These are phyloP conservation scores for Nomada goodeniana DNA, from an alignment of 2,888 invertebrate genomes.

Conservation along the genomic window DNA sequence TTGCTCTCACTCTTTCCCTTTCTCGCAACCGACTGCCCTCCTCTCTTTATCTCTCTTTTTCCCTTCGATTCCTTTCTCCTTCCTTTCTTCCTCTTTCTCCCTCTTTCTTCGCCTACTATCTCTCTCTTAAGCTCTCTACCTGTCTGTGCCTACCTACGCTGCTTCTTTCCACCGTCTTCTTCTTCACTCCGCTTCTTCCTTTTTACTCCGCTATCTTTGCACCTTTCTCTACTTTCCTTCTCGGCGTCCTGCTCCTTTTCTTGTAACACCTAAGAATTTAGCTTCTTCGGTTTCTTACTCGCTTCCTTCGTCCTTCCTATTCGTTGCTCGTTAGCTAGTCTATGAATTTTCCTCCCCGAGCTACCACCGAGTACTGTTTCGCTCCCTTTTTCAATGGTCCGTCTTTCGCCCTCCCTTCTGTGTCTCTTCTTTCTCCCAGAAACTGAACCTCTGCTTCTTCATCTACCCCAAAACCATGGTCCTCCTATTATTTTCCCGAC, in stretches of 20 bases:
- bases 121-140: neutral
- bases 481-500: slow-evolving; percentile 12
- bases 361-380: neutral
- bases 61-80: neutral
- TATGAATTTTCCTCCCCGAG: neutral
- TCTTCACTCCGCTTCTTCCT: neutral
- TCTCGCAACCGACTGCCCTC: neutral
- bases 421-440: neutral
- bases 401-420: neutral
- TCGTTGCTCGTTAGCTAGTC: neutral
- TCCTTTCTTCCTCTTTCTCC: neutral
- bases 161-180: neutral
- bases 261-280: neutral
- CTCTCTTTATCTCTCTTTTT: slow-evolving; percentile 8
- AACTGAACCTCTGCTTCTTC: neutral
- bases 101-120: slow-evolving; percentile 3
- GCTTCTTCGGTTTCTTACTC: neutral
- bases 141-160: neutral
- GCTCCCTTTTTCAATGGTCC: neutral
- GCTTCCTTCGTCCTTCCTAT: neutral
- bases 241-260: neutral
- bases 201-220: neutral
- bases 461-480: neutral
- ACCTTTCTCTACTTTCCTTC: neutral
- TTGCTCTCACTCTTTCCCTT: slow-evolving; percentile 3